These are phyloP conservation scores for Gallinago stenura DNA, from an alignment of 2,797 vertebrate genomes.

Conservation along the genomic window DNA sequence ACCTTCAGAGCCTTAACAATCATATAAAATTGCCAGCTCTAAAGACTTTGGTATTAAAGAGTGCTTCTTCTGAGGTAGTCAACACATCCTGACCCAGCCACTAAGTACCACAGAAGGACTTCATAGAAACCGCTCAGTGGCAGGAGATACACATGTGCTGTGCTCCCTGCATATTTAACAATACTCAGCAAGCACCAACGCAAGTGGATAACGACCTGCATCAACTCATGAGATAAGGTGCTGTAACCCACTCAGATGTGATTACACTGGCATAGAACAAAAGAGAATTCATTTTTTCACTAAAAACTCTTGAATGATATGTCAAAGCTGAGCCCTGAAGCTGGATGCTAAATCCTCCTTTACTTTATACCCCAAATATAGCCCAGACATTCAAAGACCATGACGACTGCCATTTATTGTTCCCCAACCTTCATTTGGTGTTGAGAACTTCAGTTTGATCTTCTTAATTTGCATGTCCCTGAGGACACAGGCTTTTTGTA, in stretches of 20 bases:
- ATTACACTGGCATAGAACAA: neutral
- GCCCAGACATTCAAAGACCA: neutral
- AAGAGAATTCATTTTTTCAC: neutral
- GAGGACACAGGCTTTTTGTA: neutral
- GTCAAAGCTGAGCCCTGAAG: neutral
- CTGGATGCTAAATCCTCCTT: neutral
- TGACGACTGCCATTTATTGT: neutral
- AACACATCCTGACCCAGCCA: neutral
- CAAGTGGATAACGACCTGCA: neutral
- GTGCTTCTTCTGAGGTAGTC: neutral
- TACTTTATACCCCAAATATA: neutral
- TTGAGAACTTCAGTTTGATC: neutral
- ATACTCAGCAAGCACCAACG: neutral
- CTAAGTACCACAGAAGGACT: neutral
- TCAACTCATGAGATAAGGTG: neutral
- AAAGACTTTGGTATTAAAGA: neutral
- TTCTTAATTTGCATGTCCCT: neutral
- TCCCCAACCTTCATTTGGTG: neutral
- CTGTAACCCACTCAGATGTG: neutral
- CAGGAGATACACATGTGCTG: neutral
- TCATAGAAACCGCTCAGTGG: fast-evolving
- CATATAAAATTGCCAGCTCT: neutral
- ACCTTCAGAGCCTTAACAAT: neutral
- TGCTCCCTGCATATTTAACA: neutral
- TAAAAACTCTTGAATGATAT: neutral